Percentiles rank a stretch among this genome's conserved stretches.
Evolutionary conservation across 2,888 invertebrate genomes (phyloP).

Genomic region (Apomyelois bistriatella): DNA sequence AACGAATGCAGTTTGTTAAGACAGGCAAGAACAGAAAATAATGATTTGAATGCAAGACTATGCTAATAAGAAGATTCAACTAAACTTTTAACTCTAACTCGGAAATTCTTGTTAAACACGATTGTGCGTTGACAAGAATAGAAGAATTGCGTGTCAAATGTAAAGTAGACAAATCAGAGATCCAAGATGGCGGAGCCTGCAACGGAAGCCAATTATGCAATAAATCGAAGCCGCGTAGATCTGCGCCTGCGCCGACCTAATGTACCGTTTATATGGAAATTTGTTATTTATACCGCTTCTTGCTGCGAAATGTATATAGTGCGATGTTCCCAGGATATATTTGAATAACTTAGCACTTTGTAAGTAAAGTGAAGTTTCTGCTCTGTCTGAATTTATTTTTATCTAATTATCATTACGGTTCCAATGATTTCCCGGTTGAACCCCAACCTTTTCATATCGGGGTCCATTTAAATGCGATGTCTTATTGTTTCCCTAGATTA

Average conservation of each 20-base stretch:
- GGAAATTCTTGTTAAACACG: not conserved
- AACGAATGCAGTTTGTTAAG: too few relatives aligned
- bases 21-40: too few relatives aligned
- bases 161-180: conserved; percentile 11
- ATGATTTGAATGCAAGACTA: too few relatives aligned
- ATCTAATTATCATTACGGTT: too few relatives aligned
- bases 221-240: conserved; percentile 29
- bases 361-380: not conserved
- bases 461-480: too few relatives aligned
- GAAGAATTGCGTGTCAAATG: not conserved
- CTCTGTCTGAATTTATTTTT: too few relatives aligned
- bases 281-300: conserved; percentile 8
- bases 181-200: conserved; percentile 18
- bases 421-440: too few relatives aligned
- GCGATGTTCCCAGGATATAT: not conserved
- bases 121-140: not conserved
- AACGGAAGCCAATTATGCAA: conserved; percentile 30
- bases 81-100: too few relatives aligned
- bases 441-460: too few relatives aligned
- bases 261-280: conserved; percentile 18
- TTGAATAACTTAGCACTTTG: not conserved
- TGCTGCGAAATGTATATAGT: conserved; percentile 21
- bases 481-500: too few relatives aligned
- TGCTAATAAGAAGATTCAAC: too few relatives aligned
- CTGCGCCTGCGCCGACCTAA: conserved; percentile 19